Conservation (phyloP, 2,113 vertebrate genomes). For the Cinclus cinclus region DNA sequence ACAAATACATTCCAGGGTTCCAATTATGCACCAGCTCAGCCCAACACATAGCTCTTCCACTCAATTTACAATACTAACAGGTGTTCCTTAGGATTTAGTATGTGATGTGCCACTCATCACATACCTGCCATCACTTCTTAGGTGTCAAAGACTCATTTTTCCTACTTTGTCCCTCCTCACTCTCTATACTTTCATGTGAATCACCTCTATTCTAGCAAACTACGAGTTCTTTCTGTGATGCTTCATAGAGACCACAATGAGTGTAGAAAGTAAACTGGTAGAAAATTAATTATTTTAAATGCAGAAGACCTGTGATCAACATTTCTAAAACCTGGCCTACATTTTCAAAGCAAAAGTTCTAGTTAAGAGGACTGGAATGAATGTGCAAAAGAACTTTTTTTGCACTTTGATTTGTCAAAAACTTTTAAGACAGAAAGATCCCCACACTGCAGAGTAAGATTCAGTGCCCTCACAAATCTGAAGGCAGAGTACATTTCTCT, state of each 20-base stretch:
- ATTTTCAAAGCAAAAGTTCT: neutral
- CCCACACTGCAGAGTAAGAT: neutral
- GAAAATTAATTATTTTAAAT: neutral
- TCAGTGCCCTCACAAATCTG: neutral
- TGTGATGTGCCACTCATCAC: neutral
- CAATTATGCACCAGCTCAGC: neutral
- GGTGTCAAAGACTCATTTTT: slow-evolving; percentile 12
- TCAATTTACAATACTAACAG: slow-evolving; percentile 11
- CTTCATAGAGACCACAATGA: neutral
- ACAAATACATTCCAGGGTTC: slow-evolving; percentile 27
- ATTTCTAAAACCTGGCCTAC: neutral
- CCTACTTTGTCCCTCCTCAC: neutral
- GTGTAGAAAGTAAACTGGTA: neutral
- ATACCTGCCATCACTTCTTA: slow-evolving; percentile 17
- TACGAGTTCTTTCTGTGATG: neutral
- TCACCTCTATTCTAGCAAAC: neutral
- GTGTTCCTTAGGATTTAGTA: neutral
- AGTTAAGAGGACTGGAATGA: neutral
- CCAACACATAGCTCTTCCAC: neutral
- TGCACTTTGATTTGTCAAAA: neutral
- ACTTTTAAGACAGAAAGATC: neutral
- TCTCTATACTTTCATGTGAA: neutral
- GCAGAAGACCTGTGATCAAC: neutral
- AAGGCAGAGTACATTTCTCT: neutral
- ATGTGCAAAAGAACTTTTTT: neutral